Conservation (phyloP, 2,113 vertebrate genomes). For the Kobus ellipsiprymnus region DNA sequence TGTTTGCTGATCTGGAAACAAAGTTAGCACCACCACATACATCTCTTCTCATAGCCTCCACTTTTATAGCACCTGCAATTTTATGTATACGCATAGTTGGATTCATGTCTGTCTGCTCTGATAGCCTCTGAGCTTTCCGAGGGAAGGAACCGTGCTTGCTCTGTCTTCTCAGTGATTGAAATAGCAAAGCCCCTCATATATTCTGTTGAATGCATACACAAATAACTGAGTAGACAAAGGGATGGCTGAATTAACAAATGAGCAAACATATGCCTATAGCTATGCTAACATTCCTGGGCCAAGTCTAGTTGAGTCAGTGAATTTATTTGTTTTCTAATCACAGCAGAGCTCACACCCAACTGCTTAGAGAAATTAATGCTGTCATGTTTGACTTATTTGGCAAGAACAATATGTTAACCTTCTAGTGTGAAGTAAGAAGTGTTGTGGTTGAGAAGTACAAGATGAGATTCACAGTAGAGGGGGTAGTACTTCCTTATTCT, state of each 20-base stretch:
- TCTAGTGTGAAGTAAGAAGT: background rate
- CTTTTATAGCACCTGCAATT: background rate
- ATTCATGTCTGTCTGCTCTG: background rate
- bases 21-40: background rate
- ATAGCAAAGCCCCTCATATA: background rate
- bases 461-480: background rate
- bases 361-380: background rate
- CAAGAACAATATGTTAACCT: background rate
- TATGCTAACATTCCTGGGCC: background rate
- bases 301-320: background rate
- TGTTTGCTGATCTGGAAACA: background rate
- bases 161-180: background rate
- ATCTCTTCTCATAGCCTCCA: background rate
- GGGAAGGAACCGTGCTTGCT: background rate
- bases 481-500: background rate
- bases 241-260: background rate
- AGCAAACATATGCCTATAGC: background rate
- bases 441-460: background rate
- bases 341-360: background rate
- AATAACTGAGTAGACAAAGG: background rate
- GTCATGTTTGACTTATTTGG: background rate
- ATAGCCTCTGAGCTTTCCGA: background rate
- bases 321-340: constrained; percentile 24
- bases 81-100: background rate
- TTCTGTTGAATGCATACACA: background rate